Percentiles rank a stretch among this genome's conserved stretches.
Conservation (phyloP, 2,888 invertebrate species). For the Sarcophaga variegata region DNA sequence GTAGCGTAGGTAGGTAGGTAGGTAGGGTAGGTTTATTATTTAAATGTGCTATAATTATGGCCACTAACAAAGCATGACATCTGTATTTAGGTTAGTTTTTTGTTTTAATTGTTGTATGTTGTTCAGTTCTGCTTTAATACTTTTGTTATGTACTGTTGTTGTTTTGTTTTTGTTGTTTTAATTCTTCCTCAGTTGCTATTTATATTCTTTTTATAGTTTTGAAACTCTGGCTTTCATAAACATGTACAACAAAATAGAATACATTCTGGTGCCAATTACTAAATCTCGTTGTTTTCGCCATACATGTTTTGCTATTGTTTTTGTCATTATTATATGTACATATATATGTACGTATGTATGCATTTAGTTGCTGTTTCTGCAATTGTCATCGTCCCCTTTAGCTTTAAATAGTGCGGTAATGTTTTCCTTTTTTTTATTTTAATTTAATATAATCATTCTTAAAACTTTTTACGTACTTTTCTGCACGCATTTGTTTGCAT, state of each 20-base stretch:
- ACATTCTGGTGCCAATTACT: slow-evolving; percentile 49
- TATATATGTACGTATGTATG: background rate
- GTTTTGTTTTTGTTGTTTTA: background rate
- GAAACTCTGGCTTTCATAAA: background rate
- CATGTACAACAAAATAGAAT: background rate
- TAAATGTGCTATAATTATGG: slow-evolving; percentile 18
- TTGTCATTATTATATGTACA: slow-evolving; percentile 9
- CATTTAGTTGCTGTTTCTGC: background rate
- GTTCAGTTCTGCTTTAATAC: slow-evolving; percentile 12
- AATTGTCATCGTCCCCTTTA: slow-evolving; percentile 44
- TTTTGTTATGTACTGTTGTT: slow-evolving; percentile 6
- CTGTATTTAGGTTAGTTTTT: slow-evolving; percentile 6
- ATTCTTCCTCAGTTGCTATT: slow-evolving; percentile 1
- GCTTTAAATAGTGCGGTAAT: slow-evolving; percentile 30
- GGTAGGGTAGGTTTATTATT: too few relatives aligned
- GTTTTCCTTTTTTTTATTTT: slow-evolving; percentile 10
- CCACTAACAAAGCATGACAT: slow-evolving; percentile 12
- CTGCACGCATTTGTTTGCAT: background rate
- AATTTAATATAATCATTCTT: slow-evolving; percentile 42
- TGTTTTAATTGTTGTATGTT: slow-evolving; percentile 14
- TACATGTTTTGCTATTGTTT: slow-evolving; percentile 34
- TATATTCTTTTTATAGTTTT: background rate
- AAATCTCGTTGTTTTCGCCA: background rate
- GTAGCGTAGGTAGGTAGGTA: too few relatives aligned
- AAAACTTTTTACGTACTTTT: slow-evolving; percentile 24